phyloP scores from a whole-genome alignment of 1,140 invertebrate species.

The Vollenhovia emeryi region DNA sequence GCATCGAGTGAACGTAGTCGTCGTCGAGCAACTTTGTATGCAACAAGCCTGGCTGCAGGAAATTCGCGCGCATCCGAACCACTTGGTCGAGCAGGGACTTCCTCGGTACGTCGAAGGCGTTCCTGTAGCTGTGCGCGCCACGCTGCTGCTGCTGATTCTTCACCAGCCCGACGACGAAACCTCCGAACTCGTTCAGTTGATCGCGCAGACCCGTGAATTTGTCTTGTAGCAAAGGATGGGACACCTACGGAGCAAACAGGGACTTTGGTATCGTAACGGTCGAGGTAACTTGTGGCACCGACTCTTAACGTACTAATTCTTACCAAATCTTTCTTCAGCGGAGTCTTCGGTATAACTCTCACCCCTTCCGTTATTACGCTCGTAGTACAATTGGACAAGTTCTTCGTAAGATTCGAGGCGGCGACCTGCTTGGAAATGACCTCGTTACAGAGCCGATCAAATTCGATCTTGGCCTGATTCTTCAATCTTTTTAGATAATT shows the following conservation, averaged over 20 bases:
- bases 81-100: constrained; percentile 96
- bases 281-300: neutral
- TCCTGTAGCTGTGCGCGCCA: constrained; percentile 93
- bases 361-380: constrained; percentile 88
- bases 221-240: constrained; percentile 92
- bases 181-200: constrained; percentile 94
- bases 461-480: constrained; percentile 97
- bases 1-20: constrained; percentile 97
- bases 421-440: constrained; percentile 88
- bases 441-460: constrained; percentile 94
- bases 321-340: constrained; percentile 91
- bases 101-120: constrained; percentile 98
- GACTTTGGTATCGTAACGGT: neutral
- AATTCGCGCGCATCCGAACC: constrained; percentile 97
- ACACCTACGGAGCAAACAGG: constrained; percentile 76
- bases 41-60: constrained; percentile 92
- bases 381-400: constrained; percentile 82
- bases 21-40: constrained; percentile 93
- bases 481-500: constrained; percentile 98
- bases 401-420: constrained; percentile 84
- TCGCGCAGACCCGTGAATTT: constrained; percentile 93
- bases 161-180: constrained; percentile 92
- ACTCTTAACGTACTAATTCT: constrained; percentile 60
- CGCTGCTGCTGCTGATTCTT: constrained; percentile 87
- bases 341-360: constrained; percentile 89